Conservation (phyloP, 2,888 invertebrate genomes). For the Sinodicranocentrus sp. region DNA sequence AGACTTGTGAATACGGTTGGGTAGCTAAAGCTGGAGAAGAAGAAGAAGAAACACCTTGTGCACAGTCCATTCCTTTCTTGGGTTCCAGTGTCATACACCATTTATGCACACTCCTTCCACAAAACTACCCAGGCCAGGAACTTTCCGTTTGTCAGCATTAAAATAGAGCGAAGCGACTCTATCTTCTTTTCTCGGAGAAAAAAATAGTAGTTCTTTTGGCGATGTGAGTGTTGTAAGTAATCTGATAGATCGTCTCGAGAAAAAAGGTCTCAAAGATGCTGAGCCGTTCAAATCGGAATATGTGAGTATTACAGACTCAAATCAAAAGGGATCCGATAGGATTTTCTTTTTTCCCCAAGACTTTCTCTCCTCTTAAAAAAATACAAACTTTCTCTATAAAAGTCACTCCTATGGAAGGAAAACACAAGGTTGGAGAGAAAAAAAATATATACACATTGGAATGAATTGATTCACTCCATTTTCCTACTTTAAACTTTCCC, state of each 20-base stretch:
- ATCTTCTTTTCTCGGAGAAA: neutral
- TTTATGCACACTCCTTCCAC: neutral
- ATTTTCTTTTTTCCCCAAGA: slow-evolving; percentile 37
- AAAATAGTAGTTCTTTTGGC: slow-evolving; percentile 4
- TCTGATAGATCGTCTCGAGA: slow-evolving; percentile 66
- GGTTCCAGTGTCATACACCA: slow-evolving; percentile 12
- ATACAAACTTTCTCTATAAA: slow-evolving; percentile 40
- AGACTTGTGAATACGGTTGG: neutral
- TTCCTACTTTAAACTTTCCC: neutral
- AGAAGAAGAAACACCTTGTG: neutral
- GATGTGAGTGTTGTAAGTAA: slow-evolving; percentile 66
- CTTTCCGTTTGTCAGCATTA: slow-evolving; percentile 42
- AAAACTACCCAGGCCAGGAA: no score
- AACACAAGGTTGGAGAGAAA: neutral
- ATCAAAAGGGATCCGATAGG: slow-evolving; percentile 60
- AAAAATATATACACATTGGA: neutral
- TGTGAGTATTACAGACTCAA: slow-evolving; percentile 59
- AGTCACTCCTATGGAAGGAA: slow-evolving; percentile 14
- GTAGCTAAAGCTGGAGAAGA: neutral
- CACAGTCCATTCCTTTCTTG: neutral
- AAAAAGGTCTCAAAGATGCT: slow-evolving; percentile 61
- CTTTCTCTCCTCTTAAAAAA: neutral
- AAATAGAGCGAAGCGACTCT: neutral
- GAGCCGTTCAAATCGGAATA: slow-evolving; percentile 70
- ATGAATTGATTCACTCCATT: slow-evolving; percentile 30